Conservation (phyloP, 2,888 invertebrate genomes). For the Venusia cambrica region DNA sequence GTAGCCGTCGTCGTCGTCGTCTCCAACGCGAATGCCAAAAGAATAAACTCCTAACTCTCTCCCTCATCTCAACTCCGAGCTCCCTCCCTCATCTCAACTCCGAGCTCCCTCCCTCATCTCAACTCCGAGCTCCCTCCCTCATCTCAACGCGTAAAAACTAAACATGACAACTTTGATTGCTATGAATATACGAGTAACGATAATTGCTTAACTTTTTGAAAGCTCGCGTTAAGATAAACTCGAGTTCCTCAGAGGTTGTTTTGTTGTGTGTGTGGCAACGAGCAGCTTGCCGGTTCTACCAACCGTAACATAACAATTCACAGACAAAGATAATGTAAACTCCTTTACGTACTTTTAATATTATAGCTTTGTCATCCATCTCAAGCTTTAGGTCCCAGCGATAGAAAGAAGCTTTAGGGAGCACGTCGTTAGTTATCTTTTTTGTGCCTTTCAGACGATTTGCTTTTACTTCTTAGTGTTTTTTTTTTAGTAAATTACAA, state of each 20-base stretch:
- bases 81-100: conserved; percentile 4
- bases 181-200: conserved; percentile 18
- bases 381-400: conserved; percentile 8
- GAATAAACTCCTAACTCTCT: no score
- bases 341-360: conserved; percentile 13
- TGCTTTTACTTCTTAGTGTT: conserved; percentile 9
- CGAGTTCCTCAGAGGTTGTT: conserved; percentile 7
- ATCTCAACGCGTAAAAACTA: conserved; percentile 21
- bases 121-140: conserved; percentile 7
- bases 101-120: conserved; percentile 7
- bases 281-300: conserved; percentile 7
- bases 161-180: conserved; percentile 23
- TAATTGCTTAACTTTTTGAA: conserved; percentile 23
- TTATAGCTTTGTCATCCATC: conserved; percentile 16
- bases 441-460: conserved; percentile 13
- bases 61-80: conserved; percentile 7
- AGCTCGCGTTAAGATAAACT: conserved; percentile 20
- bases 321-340: conserved; percentile 5
- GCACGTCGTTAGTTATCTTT: conserved; percentile 15
- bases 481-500: conserved; percentile 11
- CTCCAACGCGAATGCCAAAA: no score
- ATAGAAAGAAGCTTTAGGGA: conserved; percentile 15
- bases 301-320: conserved; percentile 11
- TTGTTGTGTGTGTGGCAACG: conserved; percentile 17
- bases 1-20: no score